A percentile compares a stretch with the other conserved stretches of the same genome.
Conservation (phyloP, 2,797 vertebrate genomes). For the Tangara arthus region DNA sequence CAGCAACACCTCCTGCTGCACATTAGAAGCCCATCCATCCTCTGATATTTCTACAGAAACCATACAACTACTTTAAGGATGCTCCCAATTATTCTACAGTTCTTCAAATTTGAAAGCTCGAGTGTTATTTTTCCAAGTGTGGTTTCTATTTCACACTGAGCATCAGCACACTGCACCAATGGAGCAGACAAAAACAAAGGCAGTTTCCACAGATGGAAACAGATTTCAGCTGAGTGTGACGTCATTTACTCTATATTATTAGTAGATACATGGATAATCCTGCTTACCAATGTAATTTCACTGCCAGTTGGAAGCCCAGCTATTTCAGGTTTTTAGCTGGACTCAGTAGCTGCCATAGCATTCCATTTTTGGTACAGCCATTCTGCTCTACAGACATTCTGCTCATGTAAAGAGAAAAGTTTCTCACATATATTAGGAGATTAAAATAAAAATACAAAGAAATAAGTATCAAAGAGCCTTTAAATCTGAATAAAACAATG, state of each 20-base stretch:
- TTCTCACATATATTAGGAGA: background rate
- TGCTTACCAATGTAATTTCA: conserved; percentile 33
- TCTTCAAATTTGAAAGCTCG: background rate
- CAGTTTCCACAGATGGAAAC: conserved; percentile 48
- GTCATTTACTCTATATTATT: conserved; percentile 48
- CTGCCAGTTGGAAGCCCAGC: conserved; percentile 4
- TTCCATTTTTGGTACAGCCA: background rate
- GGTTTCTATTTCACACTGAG: background rate
- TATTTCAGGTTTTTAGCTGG: conserved; percentile 48
- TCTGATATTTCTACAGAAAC: background rate
- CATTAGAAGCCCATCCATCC: background rate
- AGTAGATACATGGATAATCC: conserved; percentile 50
- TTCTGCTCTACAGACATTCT: background rate
- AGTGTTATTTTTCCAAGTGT: background rate
- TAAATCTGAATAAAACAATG: background rate
- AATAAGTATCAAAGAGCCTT: background rate
- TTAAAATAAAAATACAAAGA: background rate
- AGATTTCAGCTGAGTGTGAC: conserved; percentile 45
- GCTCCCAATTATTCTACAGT: background rate
- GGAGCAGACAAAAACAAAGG: conserved; percentile 27
- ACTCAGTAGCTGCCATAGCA: conserved; percentile 20
- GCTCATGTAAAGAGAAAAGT: background rate
- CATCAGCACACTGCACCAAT: background rate
- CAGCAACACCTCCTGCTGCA: background rate
- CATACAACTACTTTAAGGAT: background rate